These are phyloP conservation scores for Trichonephila clavipes DNA, from an alignment of 1,140 invertebrate genomes.

Conservation along the genomic window DNA sequence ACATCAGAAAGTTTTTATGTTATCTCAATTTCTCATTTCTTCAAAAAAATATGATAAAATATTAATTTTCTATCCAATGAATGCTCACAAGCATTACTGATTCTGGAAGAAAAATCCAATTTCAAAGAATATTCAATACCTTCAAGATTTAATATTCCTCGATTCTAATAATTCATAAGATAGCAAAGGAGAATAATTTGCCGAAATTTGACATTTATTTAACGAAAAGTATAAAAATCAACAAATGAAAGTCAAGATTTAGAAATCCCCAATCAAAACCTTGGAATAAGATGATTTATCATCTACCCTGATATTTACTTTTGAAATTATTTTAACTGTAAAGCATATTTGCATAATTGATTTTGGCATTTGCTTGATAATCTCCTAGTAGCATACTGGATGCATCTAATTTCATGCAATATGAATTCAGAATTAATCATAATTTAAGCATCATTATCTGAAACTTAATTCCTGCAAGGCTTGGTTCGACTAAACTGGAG, in stretches of 20 bases:
- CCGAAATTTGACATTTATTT: neutral
- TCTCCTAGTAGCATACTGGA: neutral
- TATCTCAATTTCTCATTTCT: no score
- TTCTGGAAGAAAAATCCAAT: no score
- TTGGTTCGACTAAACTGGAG: neutral
- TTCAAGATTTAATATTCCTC: neutral
- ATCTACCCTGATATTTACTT: constrained; percentile 3
- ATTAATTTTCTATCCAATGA: no score
- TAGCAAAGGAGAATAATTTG: neutral
- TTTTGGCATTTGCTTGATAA: neutral
- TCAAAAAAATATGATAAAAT: no score
- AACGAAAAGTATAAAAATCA: neutral
- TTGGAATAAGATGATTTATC: constrained; percentile 1
- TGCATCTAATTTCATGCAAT: neutral
- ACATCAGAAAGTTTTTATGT: no score
- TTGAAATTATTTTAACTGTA: constrained; percentile 29
- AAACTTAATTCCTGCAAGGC: constrained; percentile 19
- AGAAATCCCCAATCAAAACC: neutral
- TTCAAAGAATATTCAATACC: neutral
- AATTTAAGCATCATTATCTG: constrained; percentile 27
- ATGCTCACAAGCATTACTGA: no score
- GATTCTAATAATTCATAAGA: neutral
- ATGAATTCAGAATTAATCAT: constrained; percentile 50
- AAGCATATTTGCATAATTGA: constrained; percentile 42
- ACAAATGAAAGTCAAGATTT: neutral